phyloP scores from a whole-genome alignment of 2,113 vertebrate genomes.

The Sarotherodon lohbergeri region DNA sequence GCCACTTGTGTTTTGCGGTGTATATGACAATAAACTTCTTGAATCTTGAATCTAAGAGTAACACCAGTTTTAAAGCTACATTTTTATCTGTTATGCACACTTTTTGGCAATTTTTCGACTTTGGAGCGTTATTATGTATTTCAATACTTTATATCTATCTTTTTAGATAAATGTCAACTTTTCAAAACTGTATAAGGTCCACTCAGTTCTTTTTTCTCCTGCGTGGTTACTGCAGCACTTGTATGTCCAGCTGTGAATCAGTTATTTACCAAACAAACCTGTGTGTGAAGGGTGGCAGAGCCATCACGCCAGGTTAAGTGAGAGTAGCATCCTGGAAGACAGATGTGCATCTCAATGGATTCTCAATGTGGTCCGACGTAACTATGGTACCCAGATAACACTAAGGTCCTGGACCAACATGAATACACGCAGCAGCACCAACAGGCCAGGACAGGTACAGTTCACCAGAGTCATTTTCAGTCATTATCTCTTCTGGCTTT shows the following conservation, averaged over 20 bases:
- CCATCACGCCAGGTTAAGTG: background rate
- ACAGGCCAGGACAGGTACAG: background rate
- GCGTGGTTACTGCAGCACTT: background rate
- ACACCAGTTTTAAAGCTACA: background rate
- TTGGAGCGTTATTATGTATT: background rate
- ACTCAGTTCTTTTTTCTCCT: background rate
- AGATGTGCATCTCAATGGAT: constrained; percentile 4
- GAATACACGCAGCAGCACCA: background rate
- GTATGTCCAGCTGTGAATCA: background rate
- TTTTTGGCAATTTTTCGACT: background rate
- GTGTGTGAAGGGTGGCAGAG: constrained; percentile 1
- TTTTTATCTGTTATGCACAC: background rate
- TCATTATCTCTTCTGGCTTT: constrained; percentile 20
- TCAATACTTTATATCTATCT: background rate
- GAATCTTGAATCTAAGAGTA: background rate
- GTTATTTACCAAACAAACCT: background rate
- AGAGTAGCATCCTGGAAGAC: background rate
- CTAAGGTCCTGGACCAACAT: background rate
- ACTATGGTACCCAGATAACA: background rate
- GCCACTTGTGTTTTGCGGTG: background rate
- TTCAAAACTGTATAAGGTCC: background rate
- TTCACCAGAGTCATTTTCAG: constrained; percentile 2
- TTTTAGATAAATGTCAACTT: background rate
- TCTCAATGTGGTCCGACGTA: background rate
- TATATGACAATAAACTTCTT: background rate